Evolutionary conservation across 2,797 vertebrate genomes (phyloP), one percentile per base, ranked within the genome.

Genomic region (Masticophis lateralis): DNA sequence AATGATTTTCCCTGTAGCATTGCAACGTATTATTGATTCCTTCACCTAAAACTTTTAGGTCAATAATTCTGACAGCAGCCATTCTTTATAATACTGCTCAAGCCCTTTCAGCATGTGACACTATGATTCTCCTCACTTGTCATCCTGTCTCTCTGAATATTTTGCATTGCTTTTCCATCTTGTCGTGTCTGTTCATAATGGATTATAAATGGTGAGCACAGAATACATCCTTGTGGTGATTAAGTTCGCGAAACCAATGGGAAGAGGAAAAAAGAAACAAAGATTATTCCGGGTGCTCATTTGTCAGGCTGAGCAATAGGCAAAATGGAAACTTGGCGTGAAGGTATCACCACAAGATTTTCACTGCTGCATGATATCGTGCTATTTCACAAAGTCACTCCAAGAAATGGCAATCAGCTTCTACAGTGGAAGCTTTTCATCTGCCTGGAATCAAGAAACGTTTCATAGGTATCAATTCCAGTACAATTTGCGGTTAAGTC

Each of bases 21-120:
- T 79, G 87, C 1, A 0, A 86, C 32, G 0, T 92, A 88, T 56
- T 86, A 90, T 28, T 90, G 91, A 95, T 59, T 61, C 83, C 91
- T 94, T 14, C 5, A 8, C 93, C 86, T 79, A 92, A 83, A 88
- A 93, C 28, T 6, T 94, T 63, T 43, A 91, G 55, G 20, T 96
- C 94, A 94, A 59, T 25, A 90, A 32, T 56, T 51, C 28, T 74
- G 25, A 74, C 27, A 91, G 93, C 94, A 87, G n/a, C 1, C 94
- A 93, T 86, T 94, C 13, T 89, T 60, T 96, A 57, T 88, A 86
- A 91, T 12, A 63, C 61, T 20, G 37, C 53, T 69, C 87, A 43
- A 91, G 37, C 79, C 79, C 88, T 91, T 94, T 95, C 91, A 37
- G n/a, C 32, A 32, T 79, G 16, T 69, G 93, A 94, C 32, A 27